Evolutionary conservation across 1,140 invertebrate genomes (phyloP).

Genomic region (Pogonomyrmex barbatus): DNA sequence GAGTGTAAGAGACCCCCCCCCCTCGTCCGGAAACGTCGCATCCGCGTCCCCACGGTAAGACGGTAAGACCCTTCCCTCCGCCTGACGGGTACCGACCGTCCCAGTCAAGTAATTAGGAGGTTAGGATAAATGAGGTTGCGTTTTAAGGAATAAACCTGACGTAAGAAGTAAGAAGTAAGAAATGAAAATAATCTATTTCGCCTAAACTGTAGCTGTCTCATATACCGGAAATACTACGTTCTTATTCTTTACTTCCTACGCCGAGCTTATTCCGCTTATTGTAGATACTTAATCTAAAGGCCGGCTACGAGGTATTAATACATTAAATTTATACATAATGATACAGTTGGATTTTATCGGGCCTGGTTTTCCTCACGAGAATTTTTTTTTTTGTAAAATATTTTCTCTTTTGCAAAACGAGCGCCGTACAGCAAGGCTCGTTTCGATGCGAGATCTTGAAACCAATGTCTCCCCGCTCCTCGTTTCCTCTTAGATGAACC

Average conservation of each 20-base stretch:
- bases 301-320: not conserved
- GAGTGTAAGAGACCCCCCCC: not conserved
- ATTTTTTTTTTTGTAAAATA: not conserved
- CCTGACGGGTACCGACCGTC: too few relatives aligned
- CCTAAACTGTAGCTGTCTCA: too few relatives aligned
- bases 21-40: constrained; percentile 19
- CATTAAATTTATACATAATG: too few relatives aligned
- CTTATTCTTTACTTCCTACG: too few relatives aligned
- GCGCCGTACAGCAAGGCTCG: too few relatives aligned
- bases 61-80: too few relatives aligned
- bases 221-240: too few relatives aligned
- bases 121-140: constrained; percentile 35
- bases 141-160: not conserved
- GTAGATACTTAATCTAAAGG: not conserved
- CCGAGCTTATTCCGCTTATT: too few relatives aligned
- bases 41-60: constrained; percentile 35
- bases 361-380: not conserved
- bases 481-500: not conserved
- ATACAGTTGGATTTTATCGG: too few relatives aligned
- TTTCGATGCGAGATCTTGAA: not conserved
- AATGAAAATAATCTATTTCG: too few relatives aligned
- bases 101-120: constrained; percentile 20
- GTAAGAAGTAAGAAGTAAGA: too few relatives aligned
- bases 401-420: not conserved
- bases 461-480: not conserved